These are phyloP conservation scores for Varanus komodoensis DNA, from an alignment of 2,113 vertebrate genomes.

Conservation along the genomic window DNA sequence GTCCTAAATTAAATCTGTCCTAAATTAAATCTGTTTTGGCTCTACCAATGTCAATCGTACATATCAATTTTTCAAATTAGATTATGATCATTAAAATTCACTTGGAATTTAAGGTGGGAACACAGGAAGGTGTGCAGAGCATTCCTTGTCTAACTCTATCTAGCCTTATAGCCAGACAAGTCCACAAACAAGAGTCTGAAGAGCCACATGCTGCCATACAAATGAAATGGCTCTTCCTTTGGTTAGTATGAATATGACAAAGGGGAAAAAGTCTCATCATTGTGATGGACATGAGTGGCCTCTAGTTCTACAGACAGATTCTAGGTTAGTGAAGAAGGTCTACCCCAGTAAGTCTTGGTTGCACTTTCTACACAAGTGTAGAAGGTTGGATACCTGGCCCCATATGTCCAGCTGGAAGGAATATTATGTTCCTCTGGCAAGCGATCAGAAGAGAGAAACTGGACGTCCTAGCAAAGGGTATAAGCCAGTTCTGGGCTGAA, in stretches of 20 bases:
- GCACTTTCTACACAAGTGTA: neutral
- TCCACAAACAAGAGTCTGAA: neutral
- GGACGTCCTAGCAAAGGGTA: neutral
- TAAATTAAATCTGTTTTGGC: neutral
- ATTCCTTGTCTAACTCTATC: neutral
- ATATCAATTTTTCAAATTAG: neutral
- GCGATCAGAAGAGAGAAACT: conserved; percentile 11
- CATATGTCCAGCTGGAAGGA: neutral
- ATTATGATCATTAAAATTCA: no score
- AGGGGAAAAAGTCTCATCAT: neutral
- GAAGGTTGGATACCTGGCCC: neutral
- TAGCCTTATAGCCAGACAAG: neutral
- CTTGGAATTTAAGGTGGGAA: neutral
- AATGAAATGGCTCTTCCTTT: no score
- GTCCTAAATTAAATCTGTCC: no score
- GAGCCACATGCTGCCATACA: neutral
- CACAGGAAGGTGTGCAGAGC: no score
- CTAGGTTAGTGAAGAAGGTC: neutral
- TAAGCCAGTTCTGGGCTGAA: neutral
- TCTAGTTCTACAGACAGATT: neutral
- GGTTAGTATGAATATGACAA: neutral
- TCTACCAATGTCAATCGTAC: neutral
- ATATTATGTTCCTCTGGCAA: neutral
- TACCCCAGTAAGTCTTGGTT: neutral
- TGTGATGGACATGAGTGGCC: neutral